Conservation (phyloP, 2,113 vertebrate species). For the Microcebus murinus region DNA sequence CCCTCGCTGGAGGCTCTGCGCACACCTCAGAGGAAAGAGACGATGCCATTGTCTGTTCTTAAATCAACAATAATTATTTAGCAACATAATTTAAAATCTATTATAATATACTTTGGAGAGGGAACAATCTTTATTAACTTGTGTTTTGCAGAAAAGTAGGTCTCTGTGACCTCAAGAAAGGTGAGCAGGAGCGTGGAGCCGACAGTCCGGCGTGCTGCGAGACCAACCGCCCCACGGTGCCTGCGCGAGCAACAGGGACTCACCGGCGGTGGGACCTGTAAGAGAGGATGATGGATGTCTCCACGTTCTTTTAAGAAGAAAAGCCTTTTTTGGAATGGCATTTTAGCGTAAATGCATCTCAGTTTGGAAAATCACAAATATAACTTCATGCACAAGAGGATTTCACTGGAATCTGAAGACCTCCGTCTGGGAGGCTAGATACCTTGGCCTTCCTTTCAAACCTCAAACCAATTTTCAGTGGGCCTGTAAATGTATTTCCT, state of each 20-base stretch:
- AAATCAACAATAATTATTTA: slow-evolving; percentile 51
- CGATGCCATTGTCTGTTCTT: not conserved
- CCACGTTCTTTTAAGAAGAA: slow-evolving; percentile 50
- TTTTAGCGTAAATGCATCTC: not conserved
- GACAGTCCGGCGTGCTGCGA: not conserved
- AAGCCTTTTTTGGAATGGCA: not conserved
- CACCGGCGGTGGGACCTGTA: not conserved
- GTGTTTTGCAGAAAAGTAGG: slow-evolving; percentile 41
- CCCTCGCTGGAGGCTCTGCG: not conserved
- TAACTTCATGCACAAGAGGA: not conserved
- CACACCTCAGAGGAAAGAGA: not conserved
- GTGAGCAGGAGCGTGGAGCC: slow-evolving; percentile 1
- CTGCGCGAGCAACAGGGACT: not conserved
- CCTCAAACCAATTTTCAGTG: not conserved
- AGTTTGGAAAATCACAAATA: not conserved
- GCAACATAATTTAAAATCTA: slow-evolving; percentile 47
- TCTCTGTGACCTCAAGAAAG: slow-evolving; percentile 11
- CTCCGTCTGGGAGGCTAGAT: not conserved
- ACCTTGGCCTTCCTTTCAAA: not conserved
- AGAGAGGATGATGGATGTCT: slow-evolving; percentile 32
- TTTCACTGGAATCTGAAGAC: not conserved
- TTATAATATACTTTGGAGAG: not conserved
- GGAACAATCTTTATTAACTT: not conserved
- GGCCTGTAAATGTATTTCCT: not conserved
- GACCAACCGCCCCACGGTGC: slow-evolving; percentile 1